Conservation (phyloP, 2,113 vertebrate species). For the Pelobates fuscus region DNA sequence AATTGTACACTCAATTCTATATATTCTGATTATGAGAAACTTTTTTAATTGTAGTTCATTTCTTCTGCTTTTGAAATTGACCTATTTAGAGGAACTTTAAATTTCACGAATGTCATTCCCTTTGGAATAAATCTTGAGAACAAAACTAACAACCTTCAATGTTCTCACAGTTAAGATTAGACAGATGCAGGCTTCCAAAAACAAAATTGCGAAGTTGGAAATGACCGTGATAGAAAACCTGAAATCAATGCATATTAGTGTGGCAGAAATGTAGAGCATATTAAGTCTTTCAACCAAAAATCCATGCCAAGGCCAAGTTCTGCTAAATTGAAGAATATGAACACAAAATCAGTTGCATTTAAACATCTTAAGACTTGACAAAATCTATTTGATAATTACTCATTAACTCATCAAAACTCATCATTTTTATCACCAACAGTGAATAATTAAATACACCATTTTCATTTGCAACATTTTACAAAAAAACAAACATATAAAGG, state of each 20-base stretch:
- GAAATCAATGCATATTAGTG: conserved; percentile 29
- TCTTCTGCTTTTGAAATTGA: not conserved
- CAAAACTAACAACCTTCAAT: not conserved
- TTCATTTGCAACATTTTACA: too few relatives aligned
- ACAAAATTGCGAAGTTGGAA: conserved; percentile 15
- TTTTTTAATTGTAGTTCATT: too few relatives aligned
- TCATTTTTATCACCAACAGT: too few relatives aligned
- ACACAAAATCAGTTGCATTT: conserved; percentile 20
- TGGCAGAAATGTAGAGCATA: not conserved
- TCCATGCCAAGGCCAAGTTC: conserved; percentile 4
- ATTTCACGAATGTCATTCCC: not conserved
- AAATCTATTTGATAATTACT: conserved; percentile 5
- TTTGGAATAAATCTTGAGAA: not conserved
- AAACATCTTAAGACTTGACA: not conserved
- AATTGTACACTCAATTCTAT: too few relatives aligned
- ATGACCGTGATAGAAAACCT: conserved; percentile 14
- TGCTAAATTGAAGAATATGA: conserved; percentile 12
- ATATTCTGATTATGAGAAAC: too few relatives aligned
- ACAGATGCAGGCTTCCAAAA: not conserved
- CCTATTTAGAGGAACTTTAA: not conserved
- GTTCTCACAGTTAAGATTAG: not conserved
- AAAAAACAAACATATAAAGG: too few relatives aligned
- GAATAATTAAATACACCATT: too few relatives aligned
- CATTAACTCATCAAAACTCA: not conserved
- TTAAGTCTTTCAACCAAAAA: not conserved